Conservation (phyloP, 2,888 invertebrate species). For the Diarsia rubi region DNA sequence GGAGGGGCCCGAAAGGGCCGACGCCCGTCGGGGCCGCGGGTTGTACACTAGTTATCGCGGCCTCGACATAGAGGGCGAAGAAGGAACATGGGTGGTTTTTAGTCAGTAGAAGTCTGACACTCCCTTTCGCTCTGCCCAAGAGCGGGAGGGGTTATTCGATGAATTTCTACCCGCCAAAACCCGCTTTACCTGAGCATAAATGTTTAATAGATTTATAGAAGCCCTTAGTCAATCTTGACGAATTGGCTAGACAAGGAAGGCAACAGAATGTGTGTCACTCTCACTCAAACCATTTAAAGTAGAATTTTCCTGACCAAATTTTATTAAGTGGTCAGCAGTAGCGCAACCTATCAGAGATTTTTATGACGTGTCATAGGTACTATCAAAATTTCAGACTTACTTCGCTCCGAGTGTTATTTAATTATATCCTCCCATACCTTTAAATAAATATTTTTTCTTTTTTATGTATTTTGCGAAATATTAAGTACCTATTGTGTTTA, state of each 20-base stretch:
- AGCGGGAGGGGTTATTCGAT: no score
- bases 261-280: not conserved
- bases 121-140: no score
- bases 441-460: not conserved
- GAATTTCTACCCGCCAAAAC: no score
- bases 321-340: not conserved
- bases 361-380: not conserved
- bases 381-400: not conserved
- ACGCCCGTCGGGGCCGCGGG: no score
- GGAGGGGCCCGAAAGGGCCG: no score
- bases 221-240: not conserved
- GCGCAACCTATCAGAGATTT: not conserved
- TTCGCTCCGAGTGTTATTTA: not conserved
- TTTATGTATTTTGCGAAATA: not conserved
- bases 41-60: no score
- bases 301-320: not conserved
- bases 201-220: not conserved
- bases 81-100: no score
- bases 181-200: not conserved
- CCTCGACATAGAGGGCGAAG: no score
- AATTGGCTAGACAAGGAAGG: not conserved
- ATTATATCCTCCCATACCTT: not conserved
- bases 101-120: no score
- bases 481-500: not conserved
- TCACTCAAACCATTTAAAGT: not conserved